Percentiles rank a stretch among this genome's conserved stretches.
Evolutionary conservation across 30 jellyfish, hydroid and myxozoan genomes (phyloP).

Genomic region (Aurelia aurita): DNA sequence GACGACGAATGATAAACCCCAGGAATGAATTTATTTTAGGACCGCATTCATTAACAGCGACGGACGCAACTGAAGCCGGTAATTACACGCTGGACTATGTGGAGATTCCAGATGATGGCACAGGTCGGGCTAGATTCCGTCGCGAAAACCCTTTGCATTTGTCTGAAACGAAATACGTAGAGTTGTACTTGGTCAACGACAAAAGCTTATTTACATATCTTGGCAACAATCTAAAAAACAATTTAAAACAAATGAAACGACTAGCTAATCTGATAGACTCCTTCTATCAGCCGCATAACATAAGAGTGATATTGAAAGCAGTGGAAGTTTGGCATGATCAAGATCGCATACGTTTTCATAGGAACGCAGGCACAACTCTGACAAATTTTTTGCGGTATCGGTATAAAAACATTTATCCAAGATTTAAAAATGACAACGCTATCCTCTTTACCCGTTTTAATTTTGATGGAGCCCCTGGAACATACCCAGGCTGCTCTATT

Average conservation of each 20-base stretch:
- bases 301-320: slow-evolving; percentile 63
- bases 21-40: slow-evolving; percentile 36
- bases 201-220: slow-evolving; percentile 31
- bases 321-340: slow-evolving; percentile 69
- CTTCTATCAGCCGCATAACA: slow-evolving; percentile 34
- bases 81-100: not conserved
- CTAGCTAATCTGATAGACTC: slow-evolving; percentile 64
- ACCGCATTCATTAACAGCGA: slow-evolving; percentile 33
- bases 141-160: not conserved
- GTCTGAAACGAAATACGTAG: slow-evolving; percentile 60
- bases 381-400: slow-evolving; percentile 44
- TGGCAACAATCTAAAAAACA: slow-evolving; percentile 29
- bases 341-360: slow-evolving; percentile 31
- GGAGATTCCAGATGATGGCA: not conserved
- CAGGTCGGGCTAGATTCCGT: not conserved
- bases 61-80: not conserved
- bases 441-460: slow-evolving; percentile 37
- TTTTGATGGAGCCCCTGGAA: slow-evolving; percentile 55
- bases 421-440: slow-evolving; percentile 66
- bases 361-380: slow-evolving; percentile 18
- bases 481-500: slow-evolving; percentile 72
- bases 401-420: slow-evolving; percentile 2
- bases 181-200: slow-evolving; percentile 75
- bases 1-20: not conserved
- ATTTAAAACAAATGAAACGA: slow-evolving; percentile 36